phyloP scores from a whole-genome alignment of 2,888 invertebrate species.

The Chalcosyrphus nemorum region DNA sequence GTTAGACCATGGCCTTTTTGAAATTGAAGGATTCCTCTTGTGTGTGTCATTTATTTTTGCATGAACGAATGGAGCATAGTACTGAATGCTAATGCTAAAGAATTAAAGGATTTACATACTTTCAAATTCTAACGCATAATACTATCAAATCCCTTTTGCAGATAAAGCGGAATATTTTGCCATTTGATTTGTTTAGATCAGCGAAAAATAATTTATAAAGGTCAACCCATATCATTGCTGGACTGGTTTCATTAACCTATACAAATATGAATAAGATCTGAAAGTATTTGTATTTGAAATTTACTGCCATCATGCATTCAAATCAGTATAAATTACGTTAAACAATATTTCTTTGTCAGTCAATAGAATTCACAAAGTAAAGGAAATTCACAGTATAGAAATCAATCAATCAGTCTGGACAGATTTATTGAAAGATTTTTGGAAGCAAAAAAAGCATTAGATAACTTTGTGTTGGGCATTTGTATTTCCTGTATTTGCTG shows the following conservation, averaged over 20 bases:
- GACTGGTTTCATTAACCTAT: neutral
- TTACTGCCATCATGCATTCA: neutral
- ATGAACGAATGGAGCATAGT: no score
- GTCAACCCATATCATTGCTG: neutral
- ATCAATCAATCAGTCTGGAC: constrained; percentile 13
- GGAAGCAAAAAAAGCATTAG: neutral
- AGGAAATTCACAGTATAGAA: neutral
- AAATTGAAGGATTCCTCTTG: no score
- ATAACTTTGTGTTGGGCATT: neutral
- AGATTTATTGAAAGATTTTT: constrained; percentile 2
- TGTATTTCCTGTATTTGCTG: neutral
- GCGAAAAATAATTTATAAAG: neutral
- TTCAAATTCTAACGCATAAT: no score
- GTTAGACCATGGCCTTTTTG: no score
- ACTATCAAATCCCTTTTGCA: no score
- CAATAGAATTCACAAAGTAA: neutral
- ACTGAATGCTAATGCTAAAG: no score
- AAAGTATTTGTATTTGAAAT: neutral
- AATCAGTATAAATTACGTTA: neutral
- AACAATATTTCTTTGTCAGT: neutral
- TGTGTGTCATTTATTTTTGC: no score
- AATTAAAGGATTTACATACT: no score
- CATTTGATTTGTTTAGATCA: neutral
- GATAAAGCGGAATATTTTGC: neutral
- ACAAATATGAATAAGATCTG: neutral